A percentile compares a stretch with the other conserved stretches of the same genome.
These are phyloP conservation scores for Galeopsomyia nigrocyanea DNA, from an alignment of 2,888 invertebrate species.

Conservation along the genomic window DNA sequence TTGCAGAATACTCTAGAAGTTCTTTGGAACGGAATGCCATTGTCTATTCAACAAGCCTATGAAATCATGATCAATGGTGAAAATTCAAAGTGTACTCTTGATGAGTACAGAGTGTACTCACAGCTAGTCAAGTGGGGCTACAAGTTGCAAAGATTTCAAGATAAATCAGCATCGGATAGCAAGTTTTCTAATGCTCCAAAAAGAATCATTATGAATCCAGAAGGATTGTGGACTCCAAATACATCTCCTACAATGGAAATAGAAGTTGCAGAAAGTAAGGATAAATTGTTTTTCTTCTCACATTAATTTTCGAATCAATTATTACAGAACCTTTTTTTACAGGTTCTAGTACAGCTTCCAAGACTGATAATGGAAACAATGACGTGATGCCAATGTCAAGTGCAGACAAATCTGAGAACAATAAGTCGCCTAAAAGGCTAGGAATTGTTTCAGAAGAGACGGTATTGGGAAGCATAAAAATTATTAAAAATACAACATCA, in stretches of 20 bases:
- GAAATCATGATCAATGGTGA: slow-evolving; percentile 69
- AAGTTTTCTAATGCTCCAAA: slow-evolving; percentile 53
- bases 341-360: slow-evolving; percentile 23
- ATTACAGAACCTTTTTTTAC: background rate
- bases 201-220: slow-evolving; percentile 62
- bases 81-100: slow-evolving; percentile 63
- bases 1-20: slow-evolving; percentile 75
- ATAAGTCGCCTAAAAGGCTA: slow-evolving; percentile 48
- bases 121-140: slow-evolving; percentile 74
- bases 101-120: slow-evolving; percentile 74
- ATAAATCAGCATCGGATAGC: slow-evolving; percentile 49
- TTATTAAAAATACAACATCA: slow-evolving; percentile 49
- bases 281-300: slow-evolving; percentile 17
- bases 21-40: slow-evolving; percentile 71
- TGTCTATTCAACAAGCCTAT: slow-evolving; percentile 79
- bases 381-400: slow-evolving; percentile 28
- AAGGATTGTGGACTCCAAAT: slow-evolving; percentile 59
- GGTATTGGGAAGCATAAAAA: slow-evolving; percentile 58
- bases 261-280: slow-evolving; percentile 36
- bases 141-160: slow-evolving; percentile 70
- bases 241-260: slow-evolving; percentile 43
- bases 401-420: slow-evolving; percentile 30
- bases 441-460: slow-evolving; percentile 64
- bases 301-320: no score
- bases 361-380: slow-evolving; percentile 28